Base-by-base conservation (phyloP, 1,140 invertebrate species). In the Protaetia brevitarsis region DNA sequence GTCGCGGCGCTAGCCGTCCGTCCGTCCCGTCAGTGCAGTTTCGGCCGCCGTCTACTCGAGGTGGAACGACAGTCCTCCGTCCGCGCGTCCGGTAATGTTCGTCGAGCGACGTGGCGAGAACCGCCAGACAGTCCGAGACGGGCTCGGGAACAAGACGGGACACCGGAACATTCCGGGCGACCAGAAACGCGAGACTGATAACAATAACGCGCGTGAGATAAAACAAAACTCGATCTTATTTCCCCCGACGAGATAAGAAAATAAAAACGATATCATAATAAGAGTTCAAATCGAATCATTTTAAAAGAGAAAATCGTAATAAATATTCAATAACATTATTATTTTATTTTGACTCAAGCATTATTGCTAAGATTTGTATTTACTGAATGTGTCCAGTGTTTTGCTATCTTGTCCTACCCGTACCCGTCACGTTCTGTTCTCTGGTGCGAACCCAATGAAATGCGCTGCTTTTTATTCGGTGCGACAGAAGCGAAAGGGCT, bases 21-120 rank as follows among this genome's bases (percentile, higher is more conserved):
- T 60, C n/a, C 66, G 45, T n/a, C 60, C 71, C 37, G 51, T 71
- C 72, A 76, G 74, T 76, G 73, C 73, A 76, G 74, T 76, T 73
- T 69, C 66, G 68, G 68, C 69, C 73, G 72, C 69, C 73, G 69
- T 51, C 19, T n/a, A n/a, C n/a, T n/a, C n/a, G n/a, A n/a, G n/a
- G n/a, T n/a, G n/a, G n/a, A n/a, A n/a, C n/a, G n/a, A n/a, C n/a
- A n/a, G n/a, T n/a, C n/a, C n/a, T n/a, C n/a, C n/a, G 41, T 69
- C 68, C 68, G 71, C 60, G 34, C 60, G 60, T 63, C 31, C 71
- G 73, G 73, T 74, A 74, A n/a, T n/a, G 69, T 71, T 73, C 65
- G 69, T 64, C 68, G 72, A 66, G 69, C 71, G 7, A 23, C 19
- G 41, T 51, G 19, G 41, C 19, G 19, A 6, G 19, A 8, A 51